A percentile compares a stretch with the other conserved stretches of the same genome.
phyloP scores from a whole-genome alignment of 2,113 vertebrate species.

The Thamnophis sirtalis region DNA sequence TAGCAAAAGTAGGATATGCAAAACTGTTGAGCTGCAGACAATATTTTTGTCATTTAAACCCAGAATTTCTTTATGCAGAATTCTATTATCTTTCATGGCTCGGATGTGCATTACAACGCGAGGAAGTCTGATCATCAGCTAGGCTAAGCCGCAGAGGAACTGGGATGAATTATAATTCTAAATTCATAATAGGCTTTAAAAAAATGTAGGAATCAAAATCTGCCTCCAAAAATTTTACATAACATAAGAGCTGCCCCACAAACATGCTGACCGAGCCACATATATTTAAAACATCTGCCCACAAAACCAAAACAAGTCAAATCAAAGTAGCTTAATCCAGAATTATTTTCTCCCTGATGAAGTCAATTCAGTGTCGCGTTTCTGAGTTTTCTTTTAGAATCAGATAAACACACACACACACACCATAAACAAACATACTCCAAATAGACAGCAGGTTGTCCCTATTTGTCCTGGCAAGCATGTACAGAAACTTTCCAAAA shows the following conservation, averaged over 20 bases:
- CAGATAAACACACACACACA: background rate
- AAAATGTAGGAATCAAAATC: background rate
- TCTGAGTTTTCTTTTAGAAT: background rate
- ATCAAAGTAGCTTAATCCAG: background rate
- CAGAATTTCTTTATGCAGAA: background rate
- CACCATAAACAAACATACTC: background rate
- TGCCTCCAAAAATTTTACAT: background rate
- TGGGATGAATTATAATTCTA: background rate
- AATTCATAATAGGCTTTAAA: background rate
- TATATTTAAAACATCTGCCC: background rate
- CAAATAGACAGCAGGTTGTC: background rate
- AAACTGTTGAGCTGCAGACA: background rate
- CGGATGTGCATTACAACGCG: too few species aligned
- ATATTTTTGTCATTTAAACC: background rate
- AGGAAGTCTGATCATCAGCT: background rate
- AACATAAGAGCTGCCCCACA: background rate
- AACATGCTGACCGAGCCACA: background rate
- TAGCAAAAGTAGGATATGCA: background rate
- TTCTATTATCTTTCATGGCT: background rate
- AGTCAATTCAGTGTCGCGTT: background rate
- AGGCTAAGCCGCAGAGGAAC: background rate
- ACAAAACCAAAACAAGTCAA: background rate
- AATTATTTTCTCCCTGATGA: background rate
- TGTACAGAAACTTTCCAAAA: slow-evolving; percentile 28
- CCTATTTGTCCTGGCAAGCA: slow-evolving; percentile 15